These are phyloP conservation scores for Magallana ariakensis DNA, from an alignment of 1,140 invertebrate species.

Conservation along the genomic window DNA sequence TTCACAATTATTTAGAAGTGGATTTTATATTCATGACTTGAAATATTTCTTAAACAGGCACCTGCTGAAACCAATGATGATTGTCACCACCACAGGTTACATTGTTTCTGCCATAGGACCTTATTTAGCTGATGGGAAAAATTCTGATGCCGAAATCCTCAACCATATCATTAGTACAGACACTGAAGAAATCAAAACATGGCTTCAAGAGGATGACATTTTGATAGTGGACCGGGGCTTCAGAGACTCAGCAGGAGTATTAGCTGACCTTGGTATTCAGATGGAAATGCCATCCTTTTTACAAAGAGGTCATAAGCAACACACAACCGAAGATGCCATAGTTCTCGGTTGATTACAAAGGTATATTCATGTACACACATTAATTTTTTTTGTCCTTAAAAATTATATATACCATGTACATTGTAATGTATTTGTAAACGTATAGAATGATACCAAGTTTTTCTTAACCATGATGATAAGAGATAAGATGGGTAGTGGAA, in stretches of 20 bases:
- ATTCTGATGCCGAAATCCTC: neutral
- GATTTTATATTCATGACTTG: no score
- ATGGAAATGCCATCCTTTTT: slow-evolving; percentile 37
- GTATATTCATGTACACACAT: no score
- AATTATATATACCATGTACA: no score
- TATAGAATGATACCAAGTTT: no score
- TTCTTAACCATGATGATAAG: no score
- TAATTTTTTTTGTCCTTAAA: no score
- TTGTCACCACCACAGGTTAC: slow-evolving; percentile 32
- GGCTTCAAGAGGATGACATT: slow-evolving; percentile 25
- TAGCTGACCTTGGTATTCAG: neutral
- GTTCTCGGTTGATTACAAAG: no score
- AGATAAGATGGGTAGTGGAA: no score
- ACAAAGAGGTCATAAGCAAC: no score
- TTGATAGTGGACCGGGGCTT: slow-evolving; percentile 37
- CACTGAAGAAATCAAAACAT: neutral
- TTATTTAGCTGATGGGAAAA: slow-evolving; percentile 21
- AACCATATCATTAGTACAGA: neutral
- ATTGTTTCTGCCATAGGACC: slow-evolving; percentile 29
- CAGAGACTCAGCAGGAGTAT: slow-evolving; percentile 6
- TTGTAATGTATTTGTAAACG: no score
- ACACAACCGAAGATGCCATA: no score
- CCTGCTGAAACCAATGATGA: slow-evolving; percentile 47
- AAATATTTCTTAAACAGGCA: slow-evolving; percentile 10
- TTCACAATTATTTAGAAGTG: no score